Evolutionary conservation across 2,888 invertebrate species (phyloP), one percentile per base, ranked within the genome.

Genomic region (Acanthosoma haemorrhoidale): DNA sequence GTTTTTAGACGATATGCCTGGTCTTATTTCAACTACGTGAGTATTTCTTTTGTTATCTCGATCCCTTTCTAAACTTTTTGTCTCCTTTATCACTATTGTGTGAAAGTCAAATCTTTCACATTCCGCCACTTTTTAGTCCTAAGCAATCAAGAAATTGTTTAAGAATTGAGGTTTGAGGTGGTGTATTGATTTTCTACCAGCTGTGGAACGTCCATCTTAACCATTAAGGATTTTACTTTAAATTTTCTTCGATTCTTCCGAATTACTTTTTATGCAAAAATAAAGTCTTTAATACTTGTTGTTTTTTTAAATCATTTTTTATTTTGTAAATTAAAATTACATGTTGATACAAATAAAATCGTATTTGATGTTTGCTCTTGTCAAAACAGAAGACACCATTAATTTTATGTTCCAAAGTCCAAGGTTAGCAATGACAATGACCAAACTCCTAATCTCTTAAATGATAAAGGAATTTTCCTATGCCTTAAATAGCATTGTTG

Each of bases 21-120:
- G 73, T 64, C 60, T 73, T 13, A 73, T 73, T 61, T 73, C 73
- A 51, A 64, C 71, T 41, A 70, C 71, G 73, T 73, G 43, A 73
- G 73, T 73, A 68, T 36, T 36, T 60, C 25, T 21, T 69, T 63
- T 34, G 5, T 32, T 43, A 36, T 51, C 57, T 34, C 32, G 29
- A 21, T 9, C 13, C 25, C 3, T 57, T 8, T 21, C 4, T 11
- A 3, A 5, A 5, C 16, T 18, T 18, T 57, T 18, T 57, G 16
- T 9, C 21, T 57, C 18, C 38, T 9, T 36, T 38, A 25, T 61
- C 21, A 36, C 61, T 36, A 34, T 36, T 36, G 16, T 36, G 32
- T 61, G 34, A 36, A 61, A 61, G 61, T 38, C 18, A n/a, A 13
- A n/a, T 13, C 51, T 51, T 51, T 51, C 51, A 51, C 51, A 25